phyloP scores from a whole-genome alignment of 2,113 vertebrate species.

The Isurus oxyrinchus region DNA sequence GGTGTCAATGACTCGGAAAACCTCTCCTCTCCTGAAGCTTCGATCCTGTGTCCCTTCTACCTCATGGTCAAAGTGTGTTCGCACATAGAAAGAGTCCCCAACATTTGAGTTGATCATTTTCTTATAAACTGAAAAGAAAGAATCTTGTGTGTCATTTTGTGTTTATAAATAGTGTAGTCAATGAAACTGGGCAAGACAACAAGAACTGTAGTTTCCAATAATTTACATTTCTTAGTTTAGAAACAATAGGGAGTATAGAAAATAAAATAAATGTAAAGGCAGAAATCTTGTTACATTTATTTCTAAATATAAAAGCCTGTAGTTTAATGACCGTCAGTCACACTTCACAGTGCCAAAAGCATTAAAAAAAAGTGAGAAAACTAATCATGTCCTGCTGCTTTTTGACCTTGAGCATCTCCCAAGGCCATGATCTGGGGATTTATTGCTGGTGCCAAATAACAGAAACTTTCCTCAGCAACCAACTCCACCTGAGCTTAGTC shows the following conservation, averaged over 20 bases:
- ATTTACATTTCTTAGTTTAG: background rate
- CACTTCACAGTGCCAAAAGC: background rate
- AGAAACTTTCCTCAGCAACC: background rate
- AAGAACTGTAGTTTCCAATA: background rate
- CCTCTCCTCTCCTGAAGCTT: slow-evolving; percentile 78
- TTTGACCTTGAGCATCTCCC: background rate
- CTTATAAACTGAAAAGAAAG: slow-evolving; percentile 69
- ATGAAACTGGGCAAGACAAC: background rate
- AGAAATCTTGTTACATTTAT: background rate
- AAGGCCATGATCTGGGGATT: background rate
- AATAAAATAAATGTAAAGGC: background rate
- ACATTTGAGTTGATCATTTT: slow-evolving; percentile 77
- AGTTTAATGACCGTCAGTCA: background rate
- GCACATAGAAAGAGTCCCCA: slow-evolving; percentile 88
- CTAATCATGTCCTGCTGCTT: background rate
- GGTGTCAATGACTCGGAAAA: slow-evolving; percentile 91
- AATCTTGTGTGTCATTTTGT: background rate
- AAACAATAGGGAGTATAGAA: too few relatives aligned
- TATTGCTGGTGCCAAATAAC: background rate
- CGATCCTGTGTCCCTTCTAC: slow-evolving; percentile 61
- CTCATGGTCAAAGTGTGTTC: slow-evolving; percentile 87
- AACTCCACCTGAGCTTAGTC: background rate
- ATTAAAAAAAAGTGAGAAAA: background rate
- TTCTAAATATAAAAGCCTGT: background rate
- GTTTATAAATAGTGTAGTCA: background rate